Conservation (phyloP, 2,797 vertebrate genomes). For the Brachymystax lenok region DNA sequence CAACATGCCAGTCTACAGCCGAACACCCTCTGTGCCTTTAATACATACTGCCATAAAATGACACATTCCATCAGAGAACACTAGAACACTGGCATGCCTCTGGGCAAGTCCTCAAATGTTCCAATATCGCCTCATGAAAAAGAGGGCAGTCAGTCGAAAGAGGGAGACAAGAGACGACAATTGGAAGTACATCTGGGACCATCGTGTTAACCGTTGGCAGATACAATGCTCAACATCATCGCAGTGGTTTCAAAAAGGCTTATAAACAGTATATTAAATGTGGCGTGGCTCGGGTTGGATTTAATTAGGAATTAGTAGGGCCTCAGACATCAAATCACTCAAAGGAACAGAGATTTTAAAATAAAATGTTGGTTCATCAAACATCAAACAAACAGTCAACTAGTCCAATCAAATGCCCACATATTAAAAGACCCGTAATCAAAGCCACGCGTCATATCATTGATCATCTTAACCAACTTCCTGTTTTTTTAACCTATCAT, state of each 20-base stretch:
- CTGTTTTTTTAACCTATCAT: not conserved
- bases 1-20: constrained; percentile 45
- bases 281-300: not conserved
- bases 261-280: not conserved
- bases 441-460: not conserved
- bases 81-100: constrained; percentile 40
- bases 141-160: not conserved
- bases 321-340: not conserved
- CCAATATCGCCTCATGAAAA: constrained; percentile 6
- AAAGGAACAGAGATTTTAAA: not conserved
- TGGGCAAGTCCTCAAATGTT: constrained; percentile 39
- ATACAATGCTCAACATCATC: not conserved
- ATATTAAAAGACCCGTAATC: not conserved
- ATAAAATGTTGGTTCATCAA: constrained; percentile 2
- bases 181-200: not conserved
- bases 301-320: not conserved
- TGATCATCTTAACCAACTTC: constrained; percentile 4
- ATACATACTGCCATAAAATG: constrained; percentile 54
- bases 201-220: not conserved
- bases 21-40: constrained; percentile 55
- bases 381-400: constrained; percentile 7
- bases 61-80: constrained; percentile 52
- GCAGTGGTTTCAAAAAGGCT: not conserved
- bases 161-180: not conserved
- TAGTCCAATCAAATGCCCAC: not conserved